Evolutionary conservation across 1,140 invertebrate species (phyloP), one percentile per base, ranked within the genome.

Genomic region (Chrysomallon squamiferum): DNA sequence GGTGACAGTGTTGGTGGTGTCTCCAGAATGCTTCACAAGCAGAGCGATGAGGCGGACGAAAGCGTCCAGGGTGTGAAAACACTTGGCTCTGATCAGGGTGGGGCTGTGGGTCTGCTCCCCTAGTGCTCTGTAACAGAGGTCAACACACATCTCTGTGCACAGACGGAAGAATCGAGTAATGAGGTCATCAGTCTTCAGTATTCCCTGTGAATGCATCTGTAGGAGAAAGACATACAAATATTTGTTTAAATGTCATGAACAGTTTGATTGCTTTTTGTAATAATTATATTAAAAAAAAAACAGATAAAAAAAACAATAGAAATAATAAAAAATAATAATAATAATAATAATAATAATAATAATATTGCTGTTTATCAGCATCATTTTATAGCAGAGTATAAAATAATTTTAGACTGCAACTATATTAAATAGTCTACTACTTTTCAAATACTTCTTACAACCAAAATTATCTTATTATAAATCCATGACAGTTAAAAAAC

Each of bases 151-250:
- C 82, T 98, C 95, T 0, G 95, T 97, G 57, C 95, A 96, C 22
- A 98, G 90, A 30, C 97, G 91, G 88, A 99, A 99, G 87, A 99
- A 99, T 66, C 96, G 86, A 0, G 95, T 96, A 59, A 99, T 97
- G 65, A 97, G 88, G 81, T 99, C 97, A 78, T 99, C 98, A 0
- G 95, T 97, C 83, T 98, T 98, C 15, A 99, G 86, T 54, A 99
- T 96, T 3, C 97, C 97, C 73, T 97, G 95, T 64, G 93, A 89
- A 78, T 97, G 97, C 95, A 99, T 96, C 83, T 96, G 90, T 35
- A 83, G 82, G 62, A 50, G 67, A 69, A 73, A 61, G 29, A 66
- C 27, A 59, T n/a, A 11, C 4, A 25, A 35, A 7, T 58, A 61
- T 29, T 41, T 20, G 29, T 41, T 20, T 62, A 47, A n/a, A 59